Percentiles rank a stretch among this genome's conserved stretches.
Conservation (phyloP, 2,888 invertebrate species). For the Drosophila paranaensis region DNA sequence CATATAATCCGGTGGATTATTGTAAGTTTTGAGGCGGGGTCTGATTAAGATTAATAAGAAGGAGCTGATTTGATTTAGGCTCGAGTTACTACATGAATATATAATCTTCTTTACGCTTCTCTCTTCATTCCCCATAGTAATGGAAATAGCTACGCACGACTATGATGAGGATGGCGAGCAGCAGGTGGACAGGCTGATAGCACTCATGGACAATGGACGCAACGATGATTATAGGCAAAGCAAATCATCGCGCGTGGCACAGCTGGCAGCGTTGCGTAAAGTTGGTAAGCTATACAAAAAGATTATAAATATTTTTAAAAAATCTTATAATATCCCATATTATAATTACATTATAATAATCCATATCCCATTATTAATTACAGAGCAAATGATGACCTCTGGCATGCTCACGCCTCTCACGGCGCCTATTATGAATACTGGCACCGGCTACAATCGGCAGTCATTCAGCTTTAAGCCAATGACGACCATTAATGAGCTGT, state of each 20-base stretch:
- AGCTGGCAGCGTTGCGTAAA: conserved; percentile 82
- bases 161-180: conserved; percentile 87
- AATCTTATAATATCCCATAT: neutral
- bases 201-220: conserved; percentile 88
- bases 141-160: conserved; percentile 93
- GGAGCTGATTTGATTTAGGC: too few relatives aligned
- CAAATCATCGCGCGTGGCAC: conserved; percentile 80
- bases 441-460: conserved; percentile 3
- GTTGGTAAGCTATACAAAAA: conserved; percentile 81
- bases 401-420: conserved; percentile 86
- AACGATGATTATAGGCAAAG: conserved; percentile 86
- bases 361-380: neutral
- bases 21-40: conserved; percentile 86
- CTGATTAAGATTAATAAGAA: too few relatives aligned
- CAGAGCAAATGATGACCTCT: conserved; percentile 86
- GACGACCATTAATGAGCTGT: conserved; percentile 75
- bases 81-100: too few relatives aligned
- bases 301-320: too few relatives aligned
- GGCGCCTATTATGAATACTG: conserved; percentile 80
- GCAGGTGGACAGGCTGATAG: conserved; percentile 85
- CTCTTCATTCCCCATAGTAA: conserved; percentile 85
- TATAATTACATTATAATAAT: too few relatives aligned
- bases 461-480: conserved; percentile 52
- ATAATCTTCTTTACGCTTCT: too few relatives aligned
- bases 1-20: conserved; percentile 96